Percentiles rank a stretch among this genome's conserved stretches.
Evolutionary conservation across 1,140 invertebrate genomes (phyloP).

Genomic region (Neuroterus valhalla): DNA sequence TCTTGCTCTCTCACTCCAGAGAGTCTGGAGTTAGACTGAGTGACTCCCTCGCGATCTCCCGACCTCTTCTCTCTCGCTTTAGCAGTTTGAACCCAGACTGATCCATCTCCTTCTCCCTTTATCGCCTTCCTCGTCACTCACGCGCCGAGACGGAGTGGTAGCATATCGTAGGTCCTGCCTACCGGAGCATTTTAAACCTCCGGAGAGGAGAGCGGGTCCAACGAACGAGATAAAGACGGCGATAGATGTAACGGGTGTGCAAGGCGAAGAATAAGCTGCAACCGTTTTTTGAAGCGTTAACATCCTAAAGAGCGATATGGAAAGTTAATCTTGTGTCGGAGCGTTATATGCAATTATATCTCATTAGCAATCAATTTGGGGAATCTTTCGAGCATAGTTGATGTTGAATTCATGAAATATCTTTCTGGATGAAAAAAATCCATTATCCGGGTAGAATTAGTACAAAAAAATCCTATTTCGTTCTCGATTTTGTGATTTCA

Average conservation of each 20-base stretch:
- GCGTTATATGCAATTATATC: too few species aligned
- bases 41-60: constrained; percentile 38
- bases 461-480: too few species aligned
- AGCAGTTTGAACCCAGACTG: neutral
- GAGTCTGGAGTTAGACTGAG: too few species aligned
- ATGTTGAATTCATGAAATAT: too few species aligned
- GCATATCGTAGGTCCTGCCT: constrained; percentile 53
- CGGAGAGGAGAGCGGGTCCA: constrained; percentile 38
- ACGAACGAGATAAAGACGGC: constrained; percentile 42
- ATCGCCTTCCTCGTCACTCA: constrained; percentile 47
- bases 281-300: neutral
- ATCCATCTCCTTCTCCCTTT: constrained; percentile 45
- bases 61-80: constrained; percentile 17
- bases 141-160: constrained; percentile 52
- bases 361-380: too few species aligned
- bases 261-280: neutral
- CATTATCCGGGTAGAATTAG: too few species aligned
- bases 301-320: too few species aligned
- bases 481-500: too few species aligned
- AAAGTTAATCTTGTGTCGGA: too few species aligned
- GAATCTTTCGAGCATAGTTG: too few species aligned
- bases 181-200: constrained; percentile 54
- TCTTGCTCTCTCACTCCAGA: constrained; percentile 33
- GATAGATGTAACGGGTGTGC: constrained; percentile 55
- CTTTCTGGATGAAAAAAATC: too few species aligned